Evolutionary conservation across 2,113 vertebrate species (phyloP).

Genomic region (Zosterops lateralis): DNA sequence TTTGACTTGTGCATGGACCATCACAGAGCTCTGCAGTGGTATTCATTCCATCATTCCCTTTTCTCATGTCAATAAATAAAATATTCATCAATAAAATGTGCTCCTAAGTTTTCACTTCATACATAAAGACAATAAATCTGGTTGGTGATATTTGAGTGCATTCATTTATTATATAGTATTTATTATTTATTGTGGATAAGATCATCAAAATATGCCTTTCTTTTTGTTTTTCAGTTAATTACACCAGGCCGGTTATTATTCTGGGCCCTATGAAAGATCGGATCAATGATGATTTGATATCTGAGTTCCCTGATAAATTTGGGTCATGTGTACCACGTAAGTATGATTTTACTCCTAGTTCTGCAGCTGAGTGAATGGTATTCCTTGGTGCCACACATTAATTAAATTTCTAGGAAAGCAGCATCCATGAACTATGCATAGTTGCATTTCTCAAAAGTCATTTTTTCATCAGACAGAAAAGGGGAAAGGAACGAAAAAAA

Average conservation of each 20-base stretch:
- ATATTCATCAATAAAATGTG: background rate
- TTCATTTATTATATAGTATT: background rate
- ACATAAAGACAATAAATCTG: background rate
- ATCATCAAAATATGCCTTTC: background rate
- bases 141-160: background rate
- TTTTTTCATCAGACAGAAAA: background rate
- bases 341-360: slow-evolving; percentile 56
- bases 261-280: slow-evolving; percentile 98
- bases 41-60: background rate
- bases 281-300: slow-evolving; percentile 96
- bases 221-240: slow-evolving; percentile 81
- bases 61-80: background rate
- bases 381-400: background rate
- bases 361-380: background rate
- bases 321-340: slow-evolving; percentile 97
- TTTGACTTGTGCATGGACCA: background rate
- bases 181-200: background rate
- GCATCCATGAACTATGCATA: accelerated
- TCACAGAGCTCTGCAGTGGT: background rate
- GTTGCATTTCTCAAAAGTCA: background rate
- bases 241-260: slow-evolving; percentile 94
- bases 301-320: slow-evolving; percentile 97
- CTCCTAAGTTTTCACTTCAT: background rate
- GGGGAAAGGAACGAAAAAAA: background rate
- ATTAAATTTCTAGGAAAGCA: background rate